phyloP scores from a whole-genome alignment of 1,140 invertebrate species.

The Temnothorax longispinosus region DNA sequence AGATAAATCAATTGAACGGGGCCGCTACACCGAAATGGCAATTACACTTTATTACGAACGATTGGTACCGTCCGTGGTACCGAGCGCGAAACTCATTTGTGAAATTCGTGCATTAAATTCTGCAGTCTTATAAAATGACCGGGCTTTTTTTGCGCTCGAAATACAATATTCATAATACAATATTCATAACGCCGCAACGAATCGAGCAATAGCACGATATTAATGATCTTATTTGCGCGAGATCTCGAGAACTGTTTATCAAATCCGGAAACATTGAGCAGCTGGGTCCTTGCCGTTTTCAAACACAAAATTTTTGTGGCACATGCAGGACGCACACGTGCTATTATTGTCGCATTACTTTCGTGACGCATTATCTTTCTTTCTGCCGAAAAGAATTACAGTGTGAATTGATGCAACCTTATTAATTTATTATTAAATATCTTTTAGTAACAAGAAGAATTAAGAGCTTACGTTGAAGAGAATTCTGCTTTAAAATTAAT shows the following conservation, averaged over 20 bases:
- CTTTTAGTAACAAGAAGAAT: neutral
- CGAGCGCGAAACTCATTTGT: neutral
- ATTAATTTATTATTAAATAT: neutral
- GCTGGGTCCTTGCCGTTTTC: neutral
- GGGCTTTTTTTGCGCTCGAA: conserved; percentile 12
- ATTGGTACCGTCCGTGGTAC: neutral
- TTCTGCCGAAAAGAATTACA: neutral
- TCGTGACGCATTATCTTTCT: neutral
- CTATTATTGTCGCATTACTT: neutral
- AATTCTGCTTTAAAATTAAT: neutral
- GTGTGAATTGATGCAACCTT: too few relatives aligned
- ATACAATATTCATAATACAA: conserved; percentile 23
- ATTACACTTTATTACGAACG: conserved; percentile 53
- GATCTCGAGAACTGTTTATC: neutral
- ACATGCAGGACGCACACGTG: neutral
- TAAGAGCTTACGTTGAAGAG: neutral
- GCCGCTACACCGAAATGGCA: conserved; percentile 24
- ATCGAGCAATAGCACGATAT: neutral
- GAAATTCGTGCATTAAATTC: conserved; percentile 47
- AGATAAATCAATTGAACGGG: conserved; percentile 42
- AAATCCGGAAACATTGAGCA: neutral
- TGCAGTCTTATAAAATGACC: conserved; percentile 18
- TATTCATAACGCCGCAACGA: neutral
- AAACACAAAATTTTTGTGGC: neutral
- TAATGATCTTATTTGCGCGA: conserved; percentile 5